Percentiles rank a stretch among this genome's conserved stretches.
These are phyloP conservation scores for Salarias fasciatus DNA, from an alignment of 2,797 vertebrate species.

Conservation along the genomic window DNA sequence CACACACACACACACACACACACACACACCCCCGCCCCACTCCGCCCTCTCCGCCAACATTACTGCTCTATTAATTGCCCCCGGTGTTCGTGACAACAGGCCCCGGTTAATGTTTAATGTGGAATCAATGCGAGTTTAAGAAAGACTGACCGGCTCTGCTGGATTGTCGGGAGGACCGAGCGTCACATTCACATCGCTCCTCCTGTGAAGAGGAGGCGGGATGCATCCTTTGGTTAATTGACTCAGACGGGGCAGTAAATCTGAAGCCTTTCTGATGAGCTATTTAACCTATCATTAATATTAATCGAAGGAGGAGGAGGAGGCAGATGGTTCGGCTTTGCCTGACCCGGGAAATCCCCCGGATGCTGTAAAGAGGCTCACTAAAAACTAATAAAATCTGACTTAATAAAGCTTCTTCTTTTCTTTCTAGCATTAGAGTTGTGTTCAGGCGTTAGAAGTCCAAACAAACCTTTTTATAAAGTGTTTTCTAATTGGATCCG, in stretches of 20 bases:
- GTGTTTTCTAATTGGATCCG: slow-evolving; percentile 45
- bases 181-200: slow-evolving; percentile 73
- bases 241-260: slow-evolving; percentile 72
- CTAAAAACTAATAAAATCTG: slow-evolving; percentile 24
- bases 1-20: slow-evolving; percentile 35
- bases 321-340: slow-evolving; percentile 41
- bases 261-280: slow-evolving; percentile 58
- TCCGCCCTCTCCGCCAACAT: slow-evolving; percentile 25
- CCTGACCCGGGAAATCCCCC: slow-evolving; percentile 45
- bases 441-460: too few relatives aligned
- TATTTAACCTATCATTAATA: slow-evolving; percentile 72
- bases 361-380: slow-evolving; percentile 39
- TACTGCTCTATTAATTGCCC: slow-evolving; percentile 78
- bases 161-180: slow-evolving; percentile 48
- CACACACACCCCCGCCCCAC: neutral
- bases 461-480: neutral
- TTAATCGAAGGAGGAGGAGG: slow-evolving; percentile 40
- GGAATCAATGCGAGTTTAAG: slow-evolving; percentile 73
- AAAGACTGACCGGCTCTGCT: slow-evolving; percentile 28
- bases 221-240: slow-evolving; percentile 74
- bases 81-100: slow-evolving; percentile 62
- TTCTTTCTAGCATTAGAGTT: too few relatives aligned
- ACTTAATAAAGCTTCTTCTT: neutral
- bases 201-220: slow-evolving; percentile 50
- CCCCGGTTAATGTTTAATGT: slow-evolving; percentile 78